These are phyloP conservation scores for Nymphalis urticae DNA, from an alignment of 2,888 invertebrate species.

Conservation along the genomic window DNA sequence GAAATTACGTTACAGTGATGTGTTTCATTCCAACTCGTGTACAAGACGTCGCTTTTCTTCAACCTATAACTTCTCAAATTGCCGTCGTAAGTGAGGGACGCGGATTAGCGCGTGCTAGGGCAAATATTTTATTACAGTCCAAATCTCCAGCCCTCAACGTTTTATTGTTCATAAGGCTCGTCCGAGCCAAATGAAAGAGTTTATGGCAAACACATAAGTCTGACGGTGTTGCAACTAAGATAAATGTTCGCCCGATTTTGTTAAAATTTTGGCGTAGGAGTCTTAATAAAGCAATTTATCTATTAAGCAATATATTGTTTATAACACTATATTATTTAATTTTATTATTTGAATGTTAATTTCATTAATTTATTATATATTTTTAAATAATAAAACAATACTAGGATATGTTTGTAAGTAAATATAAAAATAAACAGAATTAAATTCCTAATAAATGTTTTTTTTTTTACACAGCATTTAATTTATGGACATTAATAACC, in stretches of 20 bases:
- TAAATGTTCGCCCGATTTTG: constrained; percentile 51
- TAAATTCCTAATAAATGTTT: neutral
- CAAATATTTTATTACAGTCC: constrained; percentile 82
- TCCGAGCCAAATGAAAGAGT: constrained; percentile 82
- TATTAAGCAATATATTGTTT: neutral
- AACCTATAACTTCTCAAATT: constrained; percentile 79
- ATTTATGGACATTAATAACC: constrained; percentile 32
- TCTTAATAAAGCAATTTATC: neutral
- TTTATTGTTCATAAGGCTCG: constrained; percentile 82
- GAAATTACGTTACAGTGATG: constrained; percentile 9
- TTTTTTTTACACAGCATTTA: neutral
- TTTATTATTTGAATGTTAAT: neutral
- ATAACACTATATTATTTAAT: neutral
- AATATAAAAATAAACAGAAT: neutral
- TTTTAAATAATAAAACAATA: neutral
- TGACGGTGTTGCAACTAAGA: constrained; percentile 68
- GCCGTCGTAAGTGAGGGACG: constrained; percentile 78
- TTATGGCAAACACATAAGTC: constrained; percentile 79
- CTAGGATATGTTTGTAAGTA: too few relatives aligned
- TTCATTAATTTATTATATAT: too few relatives aligned
- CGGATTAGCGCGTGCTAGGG: constrained; percentile 80
- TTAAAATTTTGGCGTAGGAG: constrained; percentile 37
- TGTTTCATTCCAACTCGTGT: constrained; percentile 14
- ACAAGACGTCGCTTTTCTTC: constrained; percentile 42
- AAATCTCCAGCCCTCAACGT: constrained; percentile 81